Base-by-base conservation (phyloP, 2,888 invertebrate species). In the Ennomos erosarius region DNA sequence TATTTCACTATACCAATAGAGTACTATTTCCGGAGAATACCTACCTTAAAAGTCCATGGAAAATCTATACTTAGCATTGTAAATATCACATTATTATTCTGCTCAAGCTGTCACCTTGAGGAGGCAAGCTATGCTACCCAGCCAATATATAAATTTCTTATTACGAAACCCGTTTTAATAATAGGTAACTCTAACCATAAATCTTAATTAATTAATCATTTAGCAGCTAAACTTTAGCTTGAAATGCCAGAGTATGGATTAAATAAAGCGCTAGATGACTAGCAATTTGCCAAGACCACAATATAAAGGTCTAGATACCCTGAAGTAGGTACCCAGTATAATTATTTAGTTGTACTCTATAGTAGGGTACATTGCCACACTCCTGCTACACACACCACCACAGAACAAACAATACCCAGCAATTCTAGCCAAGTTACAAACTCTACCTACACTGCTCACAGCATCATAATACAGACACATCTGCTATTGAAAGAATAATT, bases 1-100 rank as follows among this genome's bases (percentile, higher is more conserved):
- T 71, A 55, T 47, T 55, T 55, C 46, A 52, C 55, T 50, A 40
- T 69, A 67, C 70, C 68, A 76, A 69, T 78, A 73, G 71, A 68
- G 48, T 65, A 55, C 69, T 54, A 75, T 78, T 80, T 83, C 82
- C 81, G 74, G 33, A 50, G 45, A 62, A 39, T 57, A 55, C 43
- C 43, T 61, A 35, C 47, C 50, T 44, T 48, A 55, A 47, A 55
- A 52, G 46, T 42, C 55, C 33, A 37, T 51, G 53, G 49, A 62
- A 55, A 54, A 44, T 55, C 47, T 49, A 42, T 58, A 55, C n/a
- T 56, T 51, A 54, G 58, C 50, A 59, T 55, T 60, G 53, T 59
- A 62, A 61, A 60, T 50, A 38, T 16, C 34, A 58, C 47, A 64
- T 74, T 67, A 62, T 56, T 71, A 73, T 75, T 68, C 68, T 55